phyloP scores from a whole-genome alignment of 2,888 invertebrate genomes.

The Cinara cedri region DNA sequence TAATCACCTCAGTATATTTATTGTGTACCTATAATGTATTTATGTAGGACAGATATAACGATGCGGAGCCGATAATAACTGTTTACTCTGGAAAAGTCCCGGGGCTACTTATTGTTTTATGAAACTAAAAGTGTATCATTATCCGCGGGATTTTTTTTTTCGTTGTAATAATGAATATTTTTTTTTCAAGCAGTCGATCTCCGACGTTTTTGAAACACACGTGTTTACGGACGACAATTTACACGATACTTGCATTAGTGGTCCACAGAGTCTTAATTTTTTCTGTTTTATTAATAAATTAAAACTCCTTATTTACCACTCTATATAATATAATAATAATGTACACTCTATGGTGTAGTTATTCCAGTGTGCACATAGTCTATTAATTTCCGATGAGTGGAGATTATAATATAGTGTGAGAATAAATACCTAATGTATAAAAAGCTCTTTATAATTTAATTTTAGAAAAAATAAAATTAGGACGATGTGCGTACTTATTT shows the following conservation, averaged over 20 bases:
- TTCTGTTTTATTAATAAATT: slow-evolving; percentile 1
- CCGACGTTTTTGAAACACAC: not conserved
- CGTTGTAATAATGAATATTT: not conserved
- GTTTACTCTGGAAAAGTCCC: slow-evolving; percentile 9
- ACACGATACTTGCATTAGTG: slow-evolving; percentile 46
- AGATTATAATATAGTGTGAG: too few relatives aligned
- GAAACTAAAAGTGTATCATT: slow-evolving; percentile 29
- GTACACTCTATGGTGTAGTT: too few relatives aligned
- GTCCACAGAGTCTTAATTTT: not conserved
- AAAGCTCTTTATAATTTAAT: too few relatives aligned
- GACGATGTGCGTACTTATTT: too few relatives aligned
- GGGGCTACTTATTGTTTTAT: slow-evolving; percentile 43
- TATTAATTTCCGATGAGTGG: too few relatives aligned
- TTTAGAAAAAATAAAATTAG: too few relatives aligned
- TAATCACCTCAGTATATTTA: slow-evolving; percentile 25
- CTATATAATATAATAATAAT: too few relatives aligned
- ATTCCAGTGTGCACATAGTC: too few relatives aligned
- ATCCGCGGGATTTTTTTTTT: not conserved
- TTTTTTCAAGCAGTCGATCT: slow-evolving; percentile 3
- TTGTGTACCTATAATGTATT: too few relatives aligned
- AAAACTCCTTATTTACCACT: not conserved
- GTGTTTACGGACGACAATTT: not conserved
- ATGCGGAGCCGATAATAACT: not conserved
- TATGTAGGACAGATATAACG: not conserved
- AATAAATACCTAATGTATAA: too few relatives aligned